A percentile compares a stretch with the other conserved stretches of the same genome.
Conservation (phyloP, 2,797 vertebrate species). For the Oryzias dopingdopingensis region DNA sequence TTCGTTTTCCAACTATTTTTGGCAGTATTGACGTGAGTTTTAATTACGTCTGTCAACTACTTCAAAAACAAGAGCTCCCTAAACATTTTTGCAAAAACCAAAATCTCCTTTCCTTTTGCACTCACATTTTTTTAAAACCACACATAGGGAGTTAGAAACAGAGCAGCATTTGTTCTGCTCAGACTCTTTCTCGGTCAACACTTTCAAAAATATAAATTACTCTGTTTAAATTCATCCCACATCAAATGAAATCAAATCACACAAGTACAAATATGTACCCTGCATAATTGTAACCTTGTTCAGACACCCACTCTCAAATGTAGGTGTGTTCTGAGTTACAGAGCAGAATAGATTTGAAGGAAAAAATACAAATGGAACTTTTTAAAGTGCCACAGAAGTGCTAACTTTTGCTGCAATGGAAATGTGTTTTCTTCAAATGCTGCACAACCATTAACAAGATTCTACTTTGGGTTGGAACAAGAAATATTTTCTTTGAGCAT, state of each 20-base stretch:
- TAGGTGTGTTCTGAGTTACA: slow-evolving; percentile 19
- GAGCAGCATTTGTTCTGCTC: slow-evolving; percentile 38
- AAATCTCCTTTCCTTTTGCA: slow-evolving; percentile 31
- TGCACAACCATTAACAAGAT: slow-evolving; percentile 25
- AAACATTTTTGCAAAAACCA: slow-evolving; percentile 23
- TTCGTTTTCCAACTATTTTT: slow-evolving; percentile 11
- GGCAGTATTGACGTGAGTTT: not conserved
- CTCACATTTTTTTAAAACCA: slow-evolving; percentile 16
- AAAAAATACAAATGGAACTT: too few species aligned
- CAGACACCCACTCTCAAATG: not conserved
- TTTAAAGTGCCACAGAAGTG: slow-evolving; percentile 20
- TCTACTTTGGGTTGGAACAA: slow-evolving; percentile 36
- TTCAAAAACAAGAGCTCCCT: slow-evolving; percentile 13
- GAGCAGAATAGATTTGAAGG: too few species aligned
- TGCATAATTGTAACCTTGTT: slow-evolving; percentile 32
- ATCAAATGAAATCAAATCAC: slow-evolving; percentile 54
- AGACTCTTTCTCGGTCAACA: slow-evolving; percentile 9
- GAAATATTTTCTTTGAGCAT: slow-evolving; percentile 38
- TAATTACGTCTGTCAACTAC: slow-evolving; percentile 17
- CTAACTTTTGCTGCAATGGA: slow-evolving; percentile 32
- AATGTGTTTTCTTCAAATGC: slow-evolving; percentile 34
- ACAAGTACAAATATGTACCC: slow-evolving; percentile 37
- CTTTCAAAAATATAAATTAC: slow-evolving; percentile 31
- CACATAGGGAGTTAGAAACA: slow-evolving; percentile 22
- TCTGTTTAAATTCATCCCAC: slow-evolving; percentile 24